These are phyloP conservation scores for Meteorus cinctellus DNA, from an alignment of 2,888 invertebrate species.

Conservation along the genomic window DNA sequence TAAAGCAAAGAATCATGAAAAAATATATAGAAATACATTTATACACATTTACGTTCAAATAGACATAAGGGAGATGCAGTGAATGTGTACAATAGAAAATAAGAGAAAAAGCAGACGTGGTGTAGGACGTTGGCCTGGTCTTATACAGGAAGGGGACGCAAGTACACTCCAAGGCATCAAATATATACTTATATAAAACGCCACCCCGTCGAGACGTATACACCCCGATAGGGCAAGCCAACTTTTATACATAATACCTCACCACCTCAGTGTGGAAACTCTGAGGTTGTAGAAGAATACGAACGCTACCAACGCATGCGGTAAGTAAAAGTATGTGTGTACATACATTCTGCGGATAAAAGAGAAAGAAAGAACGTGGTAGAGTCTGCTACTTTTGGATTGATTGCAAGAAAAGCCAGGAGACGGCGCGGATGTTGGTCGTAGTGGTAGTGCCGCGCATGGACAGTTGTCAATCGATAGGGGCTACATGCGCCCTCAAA, in stretches of 20 bases:
- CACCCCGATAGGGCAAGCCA: slow-evolving; percentile 42
- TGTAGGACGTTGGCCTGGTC: slow-evolving; percentile 50
- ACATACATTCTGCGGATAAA: slow-evolving; percentile 10
- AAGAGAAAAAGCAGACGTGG: slow-evolving; percentile 36
- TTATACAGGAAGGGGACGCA: slow-evolving; percentile 50
- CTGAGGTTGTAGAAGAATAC: slow-evolving; percentile 21
- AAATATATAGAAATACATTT: background rate
- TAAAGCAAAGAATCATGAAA: no score
- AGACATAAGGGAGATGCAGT: background rate
- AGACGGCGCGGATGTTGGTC: slow-evolving; percentile 51
- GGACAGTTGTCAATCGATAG: slow-evolving; percentile 65
- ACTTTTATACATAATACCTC: slow-evolving; percentile 24
- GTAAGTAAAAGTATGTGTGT: slow-evolving; percentile 17
- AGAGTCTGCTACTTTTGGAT: slow-evolving; percentile 49
- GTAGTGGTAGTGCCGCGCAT: slow-evolving; percentile 43
- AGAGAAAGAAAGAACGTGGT: slow-evolving; percentile 20
- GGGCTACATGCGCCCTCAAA: slow-evolving; percentile 63
- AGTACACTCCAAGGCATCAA: slow-evolving; percentile 46
- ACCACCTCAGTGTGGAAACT: slow-evolving; percentile 13
- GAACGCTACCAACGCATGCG: background rate
- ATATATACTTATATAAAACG: slow-evolving; percentile 36
- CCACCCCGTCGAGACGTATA: slow-evolving; percentile 48
- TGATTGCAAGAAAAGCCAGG: slow-evolving; percentile 64
- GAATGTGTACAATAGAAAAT: background rate
- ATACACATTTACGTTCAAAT: background rate